Percentiles rank a stretch among this genome's conserved stretches.
Evolutionary conservation across 1,140 invertebrate genomes (phyloP).

Genomic region (Drosophila kurseongensis): DNA sequence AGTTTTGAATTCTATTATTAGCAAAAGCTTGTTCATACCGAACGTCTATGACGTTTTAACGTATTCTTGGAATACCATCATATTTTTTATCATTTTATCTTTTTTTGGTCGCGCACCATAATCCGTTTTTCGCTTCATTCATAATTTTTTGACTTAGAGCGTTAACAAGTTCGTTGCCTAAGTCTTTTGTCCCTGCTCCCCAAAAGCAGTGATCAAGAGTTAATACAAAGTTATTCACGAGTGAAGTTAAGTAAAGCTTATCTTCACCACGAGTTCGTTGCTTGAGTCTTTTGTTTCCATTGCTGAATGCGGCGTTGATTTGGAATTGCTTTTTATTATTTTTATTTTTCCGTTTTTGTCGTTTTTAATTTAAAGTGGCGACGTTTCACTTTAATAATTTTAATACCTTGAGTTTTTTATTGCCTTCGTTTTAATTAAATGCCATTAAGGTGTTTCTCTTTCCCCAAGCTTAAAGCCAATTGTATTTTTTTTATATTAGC

Average conservation of each 20-base stretch:
- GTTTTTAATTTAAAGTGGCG: constrained; percentile 52
- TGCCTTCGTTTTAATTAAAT: constrained; percentile 58
- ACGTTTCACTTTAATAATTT: constrained; percentile 67
- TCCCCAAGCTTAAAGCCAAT: constrained; percentile 27
- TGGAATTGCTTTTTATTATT: constrained; percentile 46
- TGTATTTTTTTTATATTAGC: constrained; percentile 26
- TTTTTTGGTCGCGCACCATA: constrained; percentile 9
- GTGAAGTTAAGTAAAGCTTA: constrained; percentile 41
- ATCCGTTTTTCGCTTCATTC: constrained; percentile 29
- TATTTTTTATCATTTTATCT: background rate
- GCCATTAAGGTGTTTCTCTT: constrained; percentile 58
- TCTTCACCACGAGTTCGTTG: constrained; percentile 43
- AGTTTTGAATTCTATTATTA: background rate
- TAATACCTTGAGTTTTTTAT: constrained; percentile 56
- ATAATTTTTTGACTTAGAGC: constrained; percentile 35
- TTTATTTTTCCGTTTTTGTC: constrained; percentile 44
- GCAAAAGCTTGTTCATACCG: background rate
- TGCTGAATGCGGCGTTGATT: constrained; percentile 55
- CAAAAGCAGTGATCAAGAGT: constrained; percentile 34
- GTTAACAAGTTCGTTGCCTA: constrained; percentile 47
- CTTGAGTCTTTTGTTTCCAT: constrained; percentile 54
- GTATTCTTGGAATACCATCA: constrained; percentile 13
- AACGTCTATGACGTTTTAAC: background rate
- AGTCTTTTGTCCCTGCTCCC: constrained; percentile 57
- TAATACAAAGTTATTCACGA: constrained; percentile 39